Conservation (phyloP, 2,797 vertebrate genomes). For the Falco cherrug region DNA sequence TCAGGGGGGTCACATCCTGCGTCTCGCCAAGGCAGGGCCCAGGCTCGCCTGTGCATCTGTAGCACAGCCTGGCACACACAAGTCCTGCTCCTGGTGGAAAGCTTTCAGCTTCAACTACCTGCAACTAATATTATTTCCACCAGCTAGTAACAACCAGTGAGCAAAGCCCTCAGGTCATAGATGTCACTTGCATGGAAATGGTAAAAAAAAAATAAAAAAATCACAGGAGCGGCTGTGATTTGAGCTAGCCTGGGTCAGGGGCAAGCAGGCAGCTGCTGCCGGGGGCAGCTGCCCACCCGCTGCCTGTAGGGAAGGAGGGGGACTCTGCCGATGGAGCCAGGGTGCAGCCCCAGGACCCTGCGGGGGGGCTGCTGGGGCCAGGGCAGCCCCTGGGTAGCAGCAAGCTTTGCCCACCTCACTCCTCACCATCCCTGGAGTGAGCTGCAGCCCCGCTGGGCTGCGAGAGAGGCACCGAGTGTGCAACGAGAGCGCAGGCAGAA, state of each 20-base stretch:
- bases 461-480: rapidly evolving
- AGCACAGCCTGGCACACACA: background rate
- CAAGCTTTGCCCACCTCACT: background rate
- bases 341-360: background rate
- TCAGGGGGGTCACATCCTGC: background rate
- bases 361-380: background rate
- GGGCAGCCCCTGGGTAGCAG: background rate
- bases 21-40: background rate
- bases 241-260: background rate
- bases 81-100: background rate
- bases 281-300: background rate
- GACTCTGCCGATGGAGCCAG: background rate
- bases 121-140: background rate
- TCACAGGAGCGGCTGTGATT: rapidly evolving
- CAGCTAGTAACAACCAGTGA: background rate
- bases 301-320: background rate
- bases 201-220: background rate
- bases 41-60: background rate
- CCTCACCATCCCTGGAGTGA: background rate
- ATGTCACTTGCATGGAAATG: background rate
- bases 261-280: background rate
- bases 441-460: background rate
- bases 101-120: background rate
- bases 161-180: background rate
- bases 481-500: background rate